phyloP scores from a whole-genome alignment of 2,113 vertebrate species.

The Petrocephalus zakoni region DNA sequence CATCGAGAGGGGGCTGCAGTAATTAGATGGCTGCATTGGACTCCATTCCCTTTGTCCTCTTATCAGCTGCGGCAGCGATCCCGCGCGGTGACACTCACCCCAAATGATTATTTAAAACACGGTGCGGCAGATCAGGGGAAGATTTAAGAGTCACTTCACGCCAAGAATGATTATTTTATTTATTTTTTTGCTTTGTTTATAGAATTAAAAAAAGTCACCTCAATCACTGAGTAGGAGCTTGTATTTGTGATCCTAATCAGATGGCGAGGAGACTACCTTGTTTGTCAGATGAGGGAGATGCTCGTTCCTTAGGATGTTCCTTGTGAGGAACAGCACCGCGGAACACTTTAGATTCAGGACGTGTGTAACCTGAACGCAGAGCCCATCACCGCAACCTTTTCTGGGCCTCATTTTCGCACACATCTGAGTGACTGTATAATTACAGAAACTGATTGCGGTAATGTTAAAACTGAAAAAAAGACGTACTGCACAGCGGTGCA shows the following conservation, averaged over 20 bases:
- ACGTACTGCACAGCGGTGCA: neutral
- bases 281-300: neutral
- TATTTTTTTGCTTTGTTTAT: slow-evolving; percentile 30
- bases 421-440: neutral
- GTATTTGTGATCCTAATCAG: neutral
- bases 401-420: neutral
- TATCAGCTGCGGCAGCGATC: slow-evolving; percentile 40
- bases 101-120: slow-evolving; percentile 35
- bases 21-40: slow-evolving; percentile 28
- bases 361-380: neutral
- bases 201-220: neutral
- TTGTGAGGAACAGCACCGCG: neutral
- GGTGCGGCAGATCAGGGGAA: slow-evolving; percentile 20
- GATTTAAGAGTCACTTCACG: slow-evolving; percentile 17
- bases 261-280: neutral
- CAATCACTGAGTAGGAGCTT: neutral
- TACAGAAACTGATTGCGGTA: neutral
- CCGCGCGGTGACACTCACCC: slow-evolving; percentile 36
- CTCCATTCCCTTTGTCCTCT: slow-evolving; percentile 36
- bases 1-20: slow-evolving; percentile 13
- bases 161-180: slow-evolving; percentile 17
- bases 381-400: neutral
- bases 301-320: neutral
- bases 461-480: neutral
- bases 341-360: neutral